Evolutionary conservation across 2,888 invertebrate genomes (phyloP).

Genomic region (Eustalomyia histrio): DNA sequence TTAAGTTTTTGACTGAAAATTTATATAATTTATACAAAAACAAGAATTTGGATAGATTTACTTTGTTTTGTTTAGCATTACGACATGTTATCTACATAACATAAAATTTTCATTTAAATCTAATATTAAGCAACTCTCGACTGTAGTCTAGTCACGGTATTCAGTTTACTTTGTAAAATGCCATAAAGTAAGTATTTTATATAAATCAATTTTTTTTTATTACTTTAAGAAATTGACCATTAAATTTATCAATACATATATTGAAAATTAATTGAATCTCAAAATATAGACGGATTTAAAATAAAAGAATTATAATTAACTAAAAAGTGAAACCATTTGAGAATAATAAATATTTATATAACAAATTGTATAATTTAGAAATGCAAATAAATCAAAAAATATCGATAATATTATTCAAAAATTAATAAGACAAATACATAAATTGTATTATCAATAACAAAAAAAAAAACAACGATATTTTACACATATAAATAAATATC

Average conservation of each 20-base stretch:
- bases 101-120: too few species aligned
- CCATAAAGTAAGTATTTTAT: too few species aligned
- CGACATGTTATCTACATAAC: too few species aligned
- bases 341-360: slow-evolving; percentile 24
- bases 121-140: not conserved
- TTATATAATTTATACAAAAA: too few species aligned
- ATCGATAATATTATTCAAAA: too few species aligned
- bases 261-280: slow-evolving; percentile 5
- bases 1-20: too few species aligned
- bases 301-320: not conserved
- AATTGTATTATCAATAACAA: slow-evolving; percentile 21
- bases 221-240: slow-evolving; percentile 7
- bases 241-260: slow-evolving; percentile 1
- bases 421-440: not conserved
- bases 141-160: not conserved
- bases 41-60: too few species aligned
- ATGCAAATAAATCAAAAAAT: slow-evolving; percentile 7
- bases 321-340: slow-evolving; percentile 5
- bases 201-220: not conserved
- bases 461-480: slow-evolving; percentile 9
- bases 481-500: slow-evolving; percentile 14
- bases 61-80: too few species aligned
- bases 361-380: slow-evolving; percentile 19
- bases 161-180: not conserved
- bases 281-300: not conserved